Evolutionary conservation across 2,113 vertebrate species (phyloP).

Genomic region (Sphyrna mokarran): DNA sequence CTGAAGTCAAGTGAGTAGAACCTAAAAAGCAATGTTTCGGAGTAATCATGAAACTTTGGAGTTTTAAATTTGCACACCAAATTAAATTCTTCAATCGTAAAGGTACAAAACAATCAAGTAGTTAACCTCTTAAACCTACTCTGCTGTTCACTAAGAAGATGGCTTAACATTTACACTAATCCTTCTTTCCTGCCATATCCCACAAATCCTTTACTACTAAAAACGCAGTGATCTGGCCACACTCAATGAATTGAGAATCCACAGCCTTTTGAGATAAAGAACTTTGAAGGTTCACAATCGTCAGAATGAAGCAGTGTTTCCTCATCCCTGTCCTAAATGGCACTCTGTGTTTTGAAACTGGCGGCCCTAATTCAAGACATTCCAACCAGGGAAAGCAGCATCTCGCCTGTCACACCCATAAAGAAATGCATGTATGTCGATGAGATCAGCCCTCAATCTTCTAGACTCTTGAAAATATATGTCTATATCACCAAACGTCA

Average conservation of each 20-base stretch:
- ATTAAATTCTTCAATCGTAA: neutral
- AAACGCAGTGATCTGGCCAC: no score
- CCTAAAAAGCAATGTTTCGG: neutral
- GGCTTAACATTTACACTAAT: neutral
- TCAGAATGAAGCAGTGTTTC: no score
- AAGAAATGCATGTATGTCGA: neutral
- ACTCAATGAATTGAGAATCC: no score
- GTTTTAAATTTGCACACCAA: neutral
- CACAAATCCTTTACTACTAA: no score
- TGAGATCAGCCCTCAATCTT: neutral
- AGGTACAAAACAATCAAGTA: neutral
- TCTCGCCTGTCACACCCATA: no score
- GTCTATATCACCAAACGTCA: neutral
- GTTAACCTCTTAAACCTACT: neutral
- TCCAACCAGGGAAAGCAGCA: no score
- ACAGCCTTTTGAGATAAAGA: no score
- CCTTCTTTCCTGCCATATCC: neutral
- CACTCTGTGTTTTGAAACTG: no score
- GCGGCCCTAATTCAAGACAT: no score
- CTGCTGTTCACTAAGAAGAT: neutral
- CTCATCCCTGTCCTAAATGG: no score
- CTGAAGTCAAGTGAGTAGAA: neutral
- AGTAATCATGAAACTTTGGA: neutral
- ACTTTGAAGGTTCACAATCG: no score
- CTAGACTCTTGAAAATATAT: no score